Base-by-base conservation (phyloP, 2,797 vertebrate species). In the Melanotaenia boesemani region DNA sequence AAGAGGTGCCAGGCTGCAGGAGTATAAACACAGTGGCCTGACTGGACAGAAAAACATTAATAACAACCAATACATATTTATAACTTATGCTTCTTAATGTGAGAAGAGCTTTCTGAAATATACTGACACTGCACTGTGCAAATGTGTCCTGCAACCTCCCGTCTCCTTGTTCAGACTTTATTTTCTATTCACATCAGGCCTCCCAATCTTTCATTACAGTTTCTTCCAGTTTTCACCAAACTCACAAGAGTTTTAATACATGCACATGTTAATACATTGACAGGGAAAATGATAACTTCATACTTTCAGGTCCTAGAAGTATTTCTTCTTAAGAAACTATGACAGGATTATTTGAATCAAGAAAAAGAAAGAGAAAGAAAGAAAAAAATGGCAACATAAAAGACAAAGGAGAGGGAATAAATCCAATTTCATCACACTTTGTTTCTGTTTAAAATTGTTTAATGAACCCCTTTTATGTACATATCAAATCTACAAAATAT, bases 401-500 rank as follows among this genome's bases (percentile, higher is more conserved):
- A 22, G 4, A 34, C 9, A 28, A 63, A 20, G 24, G 24, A 11
- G 22, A 50, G 34, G 16, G 4, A 0, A 69, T 32, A 52, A 57
- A 72, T 55, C 56, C 12, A 77, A 80, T 68, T 11, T 63, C 46
- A 59, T 39, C 28, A 67, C 2, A 18, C 30, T 48, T 72, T 57
- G 48, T 86, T 89, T 89, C 46, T 75, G 87, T 91, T 91, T 86
- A 94, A 94, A 94, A 93, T 55, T 36, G 81, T 95, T 95, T 95
- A 95, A 93, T 95, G 83, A 79, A 86, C 80, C 90, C 74, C 79
- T 89, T 63, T 41, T 94, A 94, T 94, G 91, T 93, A 94, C 93
- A 94, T 91, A 93, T 91, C 87, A 95, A 95, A 95, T 94, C 93
- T 95, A 94, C 91, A 95, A 95, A 95, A 94, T 94, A 91, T 89